Percentiles rank a stretch among this genome's conserved stretches.
These are phyloP conservation scores for Pseudoips prasinana DNA, from an alignment of 2,888 invertebrate species.

Conservation along the genomic window DNA sequence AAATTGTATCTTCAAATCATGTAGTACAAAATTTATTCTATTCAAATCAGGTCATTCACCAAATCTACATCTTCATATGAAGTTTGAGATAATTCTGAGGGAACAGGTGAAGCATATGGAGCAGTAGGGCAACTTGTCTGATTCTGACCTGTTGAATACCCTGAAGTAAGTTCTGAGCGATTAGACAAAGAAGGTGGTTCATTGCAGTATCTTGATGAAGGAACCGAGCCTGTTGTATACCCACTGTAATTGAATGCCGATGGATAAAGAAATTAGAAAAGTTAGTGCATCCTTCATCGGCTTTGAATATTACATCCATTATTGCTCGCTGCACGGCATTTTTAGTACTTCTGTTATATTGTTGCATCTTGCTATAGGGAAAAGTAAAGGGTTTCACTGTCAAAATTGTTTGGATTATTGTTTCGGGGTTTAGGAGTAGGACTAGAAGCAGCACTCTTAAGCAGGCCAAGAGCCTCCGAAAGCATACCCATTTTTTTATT, in stretches of 20 bases:
- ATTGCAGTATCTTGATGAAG: slow-evolving; percentile 15
- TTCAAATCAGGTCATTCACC: slow-evolving; percentile 17
- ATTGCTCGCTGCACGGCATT: slow-evolving; percentile 18
- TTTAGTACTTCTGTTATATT: slow-evolving; percentile 17
- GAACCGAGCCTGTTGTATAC: slow-evolving; percentile 16
- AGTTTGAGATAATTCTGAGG: slow-evolving; percentile 14
- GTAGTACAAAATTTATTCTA: neutral
- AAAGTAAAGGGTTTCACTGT: slow-evolving; percentile 18
- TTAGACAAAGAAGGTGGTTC: slow-evolving; percentile 14
- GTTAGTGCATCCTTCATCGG: slow-evolving; percentile 17
- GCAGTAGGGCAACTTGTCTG: slow-evolving; percentile 13
- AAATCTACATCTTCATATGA: slow-evolving; percentile 18
- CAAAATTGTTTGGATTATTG: slow-evolving; percentile 17
- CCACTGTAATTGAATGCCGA: slow-evolving; percentile 15
- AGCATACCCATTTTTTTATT: slow-evolving; percentile 18
- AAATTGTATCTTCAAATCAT: slow-evolving; percentile 6
- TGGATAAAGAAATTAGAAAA: slow-evolving; percentile 15
- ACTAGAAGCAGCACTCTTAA: slow-evolving; percentile 18
- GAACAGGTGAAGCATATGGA: slow-evolving; percentile 17
- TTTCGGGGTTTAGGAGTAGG: slow-evolving; percentile 20
- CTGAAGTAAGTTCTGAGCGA: slow-evolving; percentile 13
- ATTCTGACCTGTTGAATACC: slow-evolving; percentile 16
- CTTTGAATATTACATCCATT: slow-evolving; percentile 16
- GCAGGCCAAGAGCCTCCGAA: slow-evolving; percentile 18
- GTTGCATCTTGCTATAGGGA: slow-evolving; percentile 17